Evolutionary conservation across 2,888 invertebrate species (phyloP).

Genomic region (Pantelozetes paolii): DNA sequence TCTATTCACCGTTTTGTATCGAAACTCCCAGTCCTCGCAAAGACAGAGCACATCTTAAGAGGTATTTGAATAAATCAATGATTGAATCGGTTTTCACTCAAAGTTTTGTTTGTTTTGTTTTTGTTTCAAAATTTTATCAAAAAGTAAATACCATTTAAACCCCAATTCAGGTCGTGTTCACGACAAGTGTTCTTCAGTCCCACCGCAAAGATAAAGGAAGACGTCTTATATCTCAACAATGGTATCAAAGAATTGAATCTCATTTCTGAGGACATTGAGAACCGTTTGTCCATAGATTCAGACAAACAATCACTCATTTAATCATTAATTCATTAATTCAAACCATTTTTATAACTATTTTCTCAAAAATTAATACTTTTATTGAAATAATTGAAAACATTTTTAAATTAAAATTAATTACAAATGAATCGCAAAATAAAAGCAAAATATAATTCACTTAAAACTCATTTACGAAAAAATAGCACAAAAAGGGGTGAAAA

Average conservation of each 20-base stretch:
- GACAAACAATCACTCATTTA: background rate
- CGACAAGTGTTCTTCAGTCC: constrained; percentile 40
- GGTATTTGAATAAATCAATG: background rate
- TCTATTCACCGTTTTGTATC: constrained; percentile 40
- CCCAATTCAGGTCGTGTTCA: background rate
- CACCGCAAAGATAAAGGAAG: constrained; percentile 24
- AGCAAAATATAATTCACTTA: no score
- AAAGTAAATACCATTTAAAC: background rate
- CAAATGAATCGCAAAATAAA: no score
- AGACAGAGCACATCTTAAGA: background rate
- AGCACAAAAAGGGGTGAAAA: no score
- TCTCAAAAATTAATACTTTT: no score
- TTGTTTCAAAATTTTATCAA: no score
- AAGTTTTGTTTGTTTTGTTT: no score
- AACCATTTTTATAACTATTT: no score
- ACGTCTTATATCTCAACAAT: constrained; percentile 25
- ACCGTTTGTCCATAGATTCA: background rate
- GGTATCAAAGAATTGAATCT: constrained; percentile 37
- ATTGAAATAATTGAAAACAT: no score
- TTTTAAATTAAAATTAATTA: no score
- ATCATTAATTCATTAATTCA: no score
- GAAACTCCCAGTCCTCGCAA: constrained; percentile 30
- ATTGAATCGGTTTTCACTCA: background rate
- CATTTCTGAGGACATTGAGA: constrained; percentile 19
- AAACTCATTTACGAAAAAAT: no score